phyloP scores from a whole-genome alignment of 92 coral and sea anemone genomes.

The Paramuricea clavata region DNA sequence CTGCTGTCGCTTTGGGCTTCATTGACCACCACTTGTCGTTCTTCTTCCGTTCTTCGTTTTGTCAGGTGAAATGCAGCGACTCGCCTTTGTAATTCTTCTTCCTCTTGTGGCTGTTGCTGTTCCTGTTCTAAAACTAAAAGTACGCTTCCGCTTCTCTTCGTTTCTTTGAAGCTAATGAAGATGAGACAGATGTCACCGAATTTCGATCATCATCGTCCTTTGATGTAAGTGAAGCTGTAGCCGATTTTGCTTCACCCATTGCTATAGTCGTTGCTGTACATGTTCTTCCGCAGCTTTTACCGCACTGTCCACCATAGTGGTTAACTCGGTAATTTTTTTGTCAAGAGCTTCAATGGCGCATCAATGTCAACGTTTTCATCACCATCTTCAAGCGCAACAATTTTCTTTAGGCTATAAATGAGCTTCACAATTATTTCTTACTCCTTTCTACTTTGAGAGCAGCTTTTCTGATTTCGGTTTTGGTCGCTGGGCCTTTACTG shows the following conservation, averaged over 20 bases:
- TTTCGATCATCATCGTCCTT: neutral
- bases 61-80: neutral
- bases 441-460: no score
- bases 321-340: neutral
- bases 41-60: slow-evolving; percentile 30
- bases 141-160: neutral
- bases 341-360: neutral
- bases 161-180: neutral
- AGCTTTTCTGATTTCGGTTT: no score
- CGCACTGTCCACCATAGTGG: neutral
- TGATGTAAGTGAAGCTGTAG: no score
- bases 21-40: slow-evolving; percentile 17
- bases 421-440: no score
- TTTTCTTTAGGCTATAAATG: neutral
- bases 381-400: neutral
- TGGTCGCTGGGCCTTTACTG: no score
- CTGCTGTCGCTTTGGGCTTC: neutral
- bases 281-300: neutral
- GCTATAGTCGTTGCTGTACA: neutral
- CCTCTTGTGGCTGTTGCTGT: slow-evolving; percentile 8
- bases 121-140: neutral
- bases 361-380: neutral
- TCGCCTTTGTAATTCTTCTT: slow-evolving; percentile 12
- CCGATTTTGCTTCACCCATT: neutral
- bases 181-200: neutral